Conservation (phyloP, 2,888 invertebrate species). For the Dynastes maya region DNA sequence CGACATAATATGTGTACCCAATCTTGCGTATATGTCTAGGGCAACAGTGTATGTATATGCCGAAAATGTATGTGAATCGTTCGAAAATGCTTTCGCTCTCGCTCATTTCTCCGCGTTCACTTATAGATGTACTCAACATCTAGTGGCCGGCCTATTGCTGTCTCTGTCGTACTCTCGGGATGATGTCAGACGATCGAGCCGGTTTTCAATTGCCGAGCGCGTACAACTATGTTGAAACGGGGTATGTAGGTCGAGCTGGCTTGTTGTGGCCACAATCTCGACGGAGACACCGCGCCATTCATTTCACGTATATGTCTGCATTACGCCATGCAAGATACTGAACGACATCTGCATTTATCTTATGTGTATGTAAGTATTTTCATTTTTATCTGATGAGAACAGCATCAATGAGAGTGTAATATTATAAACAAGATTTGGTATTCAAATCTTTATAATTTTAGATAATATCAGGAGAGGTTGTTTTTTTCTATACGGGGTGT, state of each 20-base stretch:
- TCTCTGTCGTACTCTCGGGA: slow-evolving; percentile 13
- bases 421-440: background rate
- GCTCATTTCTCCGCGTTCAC: slow-evolving; percentile 15
- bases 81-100: slow-evolving; percentile 20
- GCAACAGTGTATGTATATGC: background rate
- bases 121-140: background rate
- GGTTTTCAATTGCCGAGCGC: slow-evolving; percentile 54
- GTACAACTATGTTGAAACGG: slow-evolving; percentile 56
- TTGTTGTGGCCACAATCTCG: slow-evolving; percentile 44
- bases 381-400: background rate
- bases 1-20: too few species aligned
- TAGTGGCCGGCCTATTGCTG: background rate
- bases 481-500: too few species aligned
- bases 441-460: background rate
- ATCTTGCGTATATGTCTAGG: background rate
- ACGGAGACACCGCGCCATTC: slow-evolving; percentile 25
- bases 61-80: slow-evolving; percentile 26
- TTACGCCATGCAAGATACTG: slow-evolving; percentile 26
- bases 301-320: slow-evolving; percentile 13
- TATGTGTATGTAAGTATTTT: background rate
- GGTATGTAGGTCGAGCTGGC: slow-evolving; percentile 60
- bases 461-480: too few species aligned
- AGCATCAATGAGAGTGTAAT: background rate
- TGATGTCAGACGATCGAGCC: slow-evolving; percentile 56
- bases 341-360: slow-evolving; percentile 18